These are phyloP conservation scores for Pammene fasciana DNA, from an alignment of 2,888 invertebrate species.

Conservation along the genomic window DNA sequence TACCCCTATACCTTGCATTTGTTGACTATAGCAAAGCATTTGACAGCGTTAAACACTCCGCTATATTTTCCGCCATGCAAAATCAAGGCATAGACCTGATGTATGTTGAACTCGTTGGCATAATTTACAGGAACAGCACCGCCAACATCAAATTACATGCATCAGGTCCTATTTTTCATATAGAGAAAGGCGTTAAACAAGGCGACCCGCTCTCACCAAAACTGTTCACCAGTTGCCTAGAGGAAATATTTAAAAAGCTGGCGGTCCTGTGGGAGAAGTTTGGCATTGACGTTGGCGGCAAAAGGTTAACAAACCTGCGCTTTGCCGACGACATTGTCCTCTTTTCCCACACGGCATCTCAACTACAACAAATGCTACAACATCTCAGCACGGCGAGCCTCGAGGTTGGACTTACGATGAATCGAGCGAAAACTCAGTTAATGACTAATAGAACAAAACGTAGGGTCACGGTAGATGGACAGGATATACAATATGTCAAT, in stretches of 20 bases:
- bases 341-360: background rate
- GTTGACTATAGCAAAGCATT: background rate
- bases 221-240: background rate
- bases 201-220: background rate
- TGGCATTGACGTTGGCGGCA: background rate
- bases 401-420: too few relatives aligned
- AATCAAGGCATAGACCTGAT: too few relatives aligned
- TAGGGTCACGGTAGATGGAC: too few relatives aligned
- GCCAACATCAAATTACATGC: background rate
- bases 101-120: background rate
- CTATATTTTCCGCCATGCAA: too few relatives aligned
- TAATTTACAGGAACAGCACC: background rate
- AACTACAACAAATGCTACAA: constrained; percentile 4
- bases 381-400: background rate
- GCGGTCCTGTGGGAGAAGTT: background rate
- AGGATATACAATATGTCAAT: too few relatives aligned
- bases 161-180: background rate
- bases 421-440: too few relatives aligned
- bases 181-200: background rate
- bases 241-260: background rate
- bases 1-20: background rate
- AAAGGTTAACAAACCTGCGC: constrained; percentile 5
- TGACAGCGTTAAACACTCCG: background rate
- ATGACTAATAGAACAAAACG: too few relatives aligned
- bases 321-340: constrained; percentile 15